These are phyloP conservation scores for Aleiodes leptofemur DNA, from an alignment of 2,888 invertebrate genomes.

Conservation along the genomic window DNA sequence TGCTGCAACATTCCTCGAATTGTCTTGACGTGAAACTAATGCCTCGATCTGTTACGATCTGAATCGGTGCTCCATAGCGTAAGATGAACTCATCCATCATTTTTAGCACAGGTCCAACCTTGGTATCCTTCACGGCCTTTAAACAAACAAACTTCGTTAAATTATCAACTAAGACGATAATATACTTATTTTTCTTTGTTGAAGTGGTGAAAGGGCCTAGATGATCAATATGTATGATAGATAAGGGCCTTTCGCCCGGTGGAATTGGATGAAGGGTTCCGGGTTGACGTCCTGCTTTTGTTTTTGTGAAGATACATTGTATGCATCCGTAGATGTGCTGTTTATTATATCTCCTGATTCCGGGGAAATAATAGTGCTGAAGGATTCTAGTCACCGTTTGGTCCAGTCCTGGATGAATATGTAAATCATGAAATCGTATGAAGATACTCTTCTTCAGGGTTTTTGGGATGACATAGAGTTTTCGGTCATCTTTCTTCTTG, in stretches of 20 bases:
- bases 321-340: constrained; percentile 30
- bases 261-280: constrained; percentile 71
- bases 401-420: constrained; percentile 50
- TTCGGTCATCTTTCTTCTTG: constrained; percentile 24
- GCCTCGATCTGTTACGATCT: constrained; percentile 70
- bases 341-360: neutral
- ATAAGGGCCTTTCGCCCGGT: constrained; percentile 70
- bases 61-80: constrained; percentile 61
- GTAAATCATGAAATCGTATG: constrained; percentile 41
- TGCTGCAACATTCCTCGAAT: constrained; percentile 65
- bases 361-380: constrained; percentile 40
- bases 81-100: no score
- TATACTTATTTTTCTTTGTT: constrained; percentile 65
- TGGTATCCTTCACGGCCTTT: constrained; percentile 64
- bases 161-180: constrained; percentile 68
- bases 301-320: constrained; percentile 67
- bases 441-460: constrained; percentile 40
- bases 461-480: constrained; percentile 34
- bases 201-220: constrained; percentile 69
- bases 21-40: constrained; percentile 66
- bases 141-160: constrained; percentile 70
- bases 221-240: constrained; percentile 73
- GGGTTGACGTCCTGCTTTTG: constrained; percentile 62
- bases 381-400: constrained; percentile 27
- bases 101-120: constrained; percentile 59